A percentile compares a stretch with the other conserved stretches of the same genome.
phyloP scores from a whole-genome alignment of 2,113 vertebrate species.

The Glareola pratincola region DNA sequence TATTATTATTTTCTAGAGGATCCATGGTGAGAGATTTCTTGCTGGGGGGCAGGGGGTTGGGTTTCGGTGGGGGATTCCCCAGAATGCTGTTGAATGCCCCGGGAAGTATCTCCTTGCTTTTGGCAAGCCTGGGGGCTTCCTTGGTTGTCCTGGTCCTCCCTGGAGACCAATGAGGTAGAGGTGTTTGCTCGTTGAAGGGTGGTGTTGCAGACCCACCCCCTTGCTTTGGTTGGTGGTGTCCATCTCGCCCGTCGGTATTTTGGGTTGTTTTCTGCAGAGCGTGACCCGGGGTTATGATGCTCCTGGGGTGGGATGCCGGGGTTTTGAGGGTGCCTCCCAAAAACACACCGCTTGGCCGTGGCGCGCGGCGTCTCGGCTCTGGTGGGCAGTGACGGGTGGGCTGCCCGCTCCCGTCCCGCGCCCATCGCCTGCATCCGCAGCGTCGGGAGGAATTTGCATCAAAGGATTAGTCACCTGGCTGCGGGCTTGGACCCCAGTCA shows the following conservation, averaged over 20 bases:
- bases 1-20: background rate
- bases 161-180: background rate
- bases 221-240: background rate
- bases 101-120: background rate
- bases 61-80: background rate
- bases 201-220: background rate
- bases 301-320: background rate
- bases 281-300: background rate
- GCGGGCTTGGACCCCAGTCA: conserved; percentile 52
- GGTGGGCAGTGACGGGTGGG: background rate
- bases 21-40: background rate
- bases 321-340: background rate
- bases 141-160: background rate
- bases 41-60: background rate
- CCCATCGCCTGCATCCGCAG: fast-evolving
- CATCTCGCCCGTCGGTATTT: fast-evolving
- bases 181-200: background rate
- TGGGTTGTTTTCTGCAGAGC: background rate
- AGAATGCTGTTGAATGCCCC: background rate
- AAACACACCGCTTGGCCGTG: background rate
- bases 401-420: background rate
- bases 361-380: fast-evolving
- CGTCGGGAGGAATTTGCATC: background rate
- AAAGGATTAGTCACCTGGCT: conserved; percentile 61
- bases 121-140: background rate